Evolutionary conservation across 2,113 vertebrate genomes (phyloP).

Genomic region (Morone saxatilis): DNA sequence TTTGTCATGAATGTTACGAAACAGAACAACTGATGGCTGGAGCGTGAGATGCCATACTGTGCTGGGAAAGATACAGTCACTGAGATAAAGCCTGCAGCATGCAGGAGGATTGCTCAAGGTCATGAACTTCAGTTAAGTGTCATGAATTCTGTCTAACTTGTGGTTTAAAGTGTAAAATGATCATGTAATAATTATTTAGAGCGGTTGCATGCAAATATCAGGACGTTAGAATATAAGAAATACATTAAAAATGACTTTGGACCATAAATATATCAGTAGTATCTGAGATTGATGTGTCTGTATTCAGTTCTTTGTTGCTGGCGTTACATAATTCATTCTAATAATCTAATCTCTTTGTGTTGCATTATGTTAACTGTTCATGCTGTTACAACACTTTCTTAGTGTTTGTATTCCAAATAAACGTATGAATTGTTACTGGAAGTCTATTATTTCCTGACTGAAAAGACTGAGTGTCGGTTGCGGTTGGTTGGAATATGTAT

Average conservation of each 20-base stretch:
- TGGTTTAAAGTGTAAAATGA: not conserved
- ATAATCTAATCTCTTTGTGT: conserved; percentile 35
- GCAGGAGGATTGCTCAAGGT: conserved; percentile 19
- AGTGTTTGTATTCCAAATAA: not conserved
- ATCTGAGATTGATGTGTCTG: not conserved
- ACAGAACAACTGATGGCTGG: not conserved
- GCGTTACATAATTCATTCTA: not conserved
- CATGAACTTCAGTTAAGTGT: conserved; percentile 40
- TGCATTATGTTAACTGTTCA: not conserved
- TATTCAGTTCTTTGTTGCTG: not conserved
- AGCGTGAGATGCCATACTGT: not conserved
- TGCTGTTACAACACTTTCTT: not conserved
- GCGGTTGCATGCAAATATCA: not conserved
- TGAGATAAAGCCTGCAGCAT: conserved; percentile 20
- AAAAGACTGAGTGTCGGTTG: fast-evolving
- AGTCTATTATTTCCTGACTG: not conserved
- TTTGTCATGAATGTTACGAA: conserved; percentile 20
- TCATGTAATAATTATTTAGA: not conserved
- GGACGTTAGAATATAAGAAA: not conserved
- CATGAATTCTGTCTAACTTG: not conserved
- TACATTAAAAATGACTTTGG: not conserved
- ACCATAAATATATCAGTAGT: not conserved
- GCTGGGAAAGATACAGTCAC: fast-evolving
- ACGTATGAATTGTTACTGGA: not conserved
- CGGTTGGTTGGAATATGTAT: not conserved